A percentile compares a stretch with the other conserved stretches of the same genome.
Conservation (phyloP, 2,888 invertebrate genomes). For the Drosophila villosipedis region DNA sequence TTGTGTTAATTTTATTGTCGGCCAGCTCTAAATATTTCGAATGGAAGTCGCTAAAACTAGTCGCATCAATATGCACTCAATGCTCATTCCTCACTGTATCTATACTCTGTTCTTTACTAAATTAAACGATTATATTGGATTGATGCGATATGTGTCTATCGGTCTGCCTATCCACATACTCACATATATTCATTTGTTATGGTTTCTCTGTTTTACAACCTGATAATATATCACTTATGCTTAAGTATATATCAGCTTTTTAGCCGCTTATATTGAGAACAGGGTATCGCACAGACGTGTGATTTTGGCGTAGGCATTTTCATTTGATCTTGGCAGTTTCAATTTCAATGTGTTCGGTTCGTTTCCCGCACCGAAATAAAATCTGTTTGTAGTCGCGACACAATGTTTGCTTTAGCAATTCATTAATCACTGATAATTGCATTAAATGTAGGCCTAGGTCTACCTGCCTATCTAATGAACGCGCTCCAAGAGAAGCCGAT, state of each 20-base stretch:
- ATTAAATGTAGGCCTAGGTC: constrained; percentile 74
- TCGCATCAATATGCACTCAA: not conserved
- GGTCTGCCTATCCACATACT: not conserved
- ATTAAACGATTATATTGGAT: not conserved
- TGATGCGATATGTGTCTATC: not conserved
- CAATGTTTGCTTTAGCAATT: constrained; percentile 77
- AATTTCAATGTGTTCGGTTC: constrained; percentile 24
- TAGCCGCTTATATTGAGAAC: not conserved
- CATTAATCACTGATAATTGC: constrained; percentile 82
- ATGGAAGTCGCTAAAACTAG: not conserved
- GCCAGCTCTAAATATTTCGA: constrained; percentile 19
- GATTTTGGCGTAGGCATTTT: no score
- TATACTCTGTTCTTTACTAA: not conserved
- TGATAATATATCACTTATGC: not conserved
- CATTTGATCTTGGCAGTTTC: not conserved
- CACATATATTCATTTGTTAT: not conserved
- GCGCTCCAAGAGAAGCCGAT: constrained; percentile 18
- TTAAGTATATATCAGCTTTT: not conserved
- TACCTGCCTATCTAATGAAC: constrained; percentile 65
- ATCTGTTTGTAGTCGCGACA: constrained; percentile 46
- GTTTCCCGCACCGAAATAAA: constrained; percentile 31
- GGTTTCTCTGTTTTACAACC: not conserved
- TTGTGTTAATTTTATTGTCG: constrained; percentile 49
- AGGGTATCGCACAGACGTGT: not conserved
- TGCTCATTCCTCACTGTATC: constrained; percentile 1